Base-by-base conservation (phyloP, 2,888 invertebrate genomes). In the Latrodectus hesperus region DNA sequence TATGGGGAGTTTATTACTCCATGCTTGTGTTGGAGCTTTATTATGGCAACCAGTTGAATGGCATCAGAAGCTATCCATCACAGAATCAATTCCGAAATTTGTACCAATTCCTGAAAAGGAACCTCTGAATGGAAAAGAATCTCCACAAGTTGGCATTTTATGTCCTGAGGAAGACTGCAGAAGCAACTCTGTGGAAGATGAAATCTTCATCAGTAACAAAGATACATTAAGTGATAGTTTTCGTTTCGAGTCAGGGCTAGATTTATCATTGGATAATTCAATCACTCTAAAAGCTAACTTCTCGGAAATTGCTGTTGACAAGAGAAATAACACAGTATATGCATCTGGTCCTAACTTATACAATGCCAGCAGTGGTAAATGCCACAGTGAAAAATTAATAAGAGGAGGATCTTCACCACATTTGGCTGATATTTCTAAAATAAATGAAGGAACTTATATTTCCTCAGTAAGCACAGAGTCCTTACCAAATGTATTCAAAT, bases 1-100 rank as follows among this genome's bases (percentile, higher is more conserved):
- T 14, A 88, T 90, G 88, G 90, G 87, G 67, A 79, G 81, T 26
- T 22, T 90, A 17, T 52, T 89, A 14, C 86, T 90, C 38, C 80
- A 90, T 68, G 79, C 84, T 38, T 84, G 84, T 17, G 89, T 89
- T 22, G 89, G 89, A 38, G 77, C 97, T 92, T 96, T 97, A 90
- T 65, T 90, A 10, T 89, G 90, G 89, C 90, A 88, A 53, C 90
- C 89, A 11, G 89, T 89, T 4, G 89, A 89, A 60, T 83, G 83
- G 85, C 88, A 88, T 71, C 83, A 82, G 67, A 73, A 75, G 26
- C 67, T 77, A 17, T 73, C 67, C 53, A 53, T 71, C 2, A 76
- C 74, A 64, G 76, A 80, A 53, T 55, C n/a, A 10, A 17, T 68
- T 26, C 79, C 79, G 26, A 79, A 75, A n/a, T 74, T 85, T 17